Conservation (phyloP, 2,797 vertebrate genomes). For the Sebastes iracundus region DNA sequence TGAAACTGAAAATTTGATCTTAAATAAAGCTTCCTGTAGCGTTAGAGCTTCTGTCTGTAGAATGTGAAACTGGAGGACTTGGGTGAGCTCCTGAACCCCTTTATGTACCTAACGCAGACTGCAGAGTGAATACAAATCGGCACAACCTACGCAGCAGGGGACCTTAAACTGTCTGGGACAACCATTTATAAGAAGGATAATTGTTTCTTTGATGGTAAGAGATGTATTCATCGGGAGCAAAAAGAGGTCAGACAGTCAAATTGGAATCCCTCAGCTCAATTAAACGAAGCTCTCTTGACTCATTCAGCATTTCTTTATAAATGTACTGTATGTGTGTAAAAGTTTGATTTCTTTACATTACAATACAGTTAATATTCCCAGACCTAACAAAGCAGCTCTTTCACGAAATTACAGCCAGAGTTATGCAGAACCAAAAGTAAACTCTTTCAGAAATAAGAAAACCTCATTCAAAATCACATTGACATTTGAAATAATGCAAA, state of each 20-base stretch:
- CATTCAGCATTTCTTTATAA: background rate
- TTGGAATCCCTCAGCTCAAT: background rate
- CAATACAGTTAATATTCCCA: background rate
- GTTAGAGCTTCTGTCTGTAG: background rate
- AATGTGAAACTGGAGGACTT: background rate
- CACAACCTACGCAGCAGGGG: background rate
- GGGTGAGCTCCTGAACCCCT: background rate
- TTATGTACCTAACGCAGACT: background rate
- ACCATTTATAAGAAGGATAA: background rate
- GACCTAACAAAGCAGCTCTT: background rate
- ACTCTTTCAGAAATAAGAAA: background rate
- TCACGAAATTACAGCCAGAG: background rate
- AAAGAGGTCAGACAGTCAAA: background rate
- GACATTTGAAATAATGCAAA: background rate
- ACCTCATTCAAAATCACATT: background rate
- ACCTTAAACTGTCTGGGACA: background rate
- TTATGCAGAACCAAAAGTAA: background rate
- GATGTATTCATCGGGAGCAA: background rate
- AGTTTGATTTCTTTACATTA: background rate
- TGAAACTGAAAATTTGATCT: background rate
- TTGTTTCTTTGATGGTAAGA: background rate
- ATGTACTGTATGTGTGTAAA: background rate
- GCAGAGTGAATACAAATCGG: background rate
- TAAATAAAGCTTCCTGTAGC: background rate
- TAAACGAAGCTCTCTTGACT: background rate